A percentile compares a stretch with the other conserved stretches of the same genome.
These are phyloP conservation scores for Pentamera pediparva DNA, from an alignment of 53 echinoderm and acorn worm species.

Conservation along the genomic window DNA sequence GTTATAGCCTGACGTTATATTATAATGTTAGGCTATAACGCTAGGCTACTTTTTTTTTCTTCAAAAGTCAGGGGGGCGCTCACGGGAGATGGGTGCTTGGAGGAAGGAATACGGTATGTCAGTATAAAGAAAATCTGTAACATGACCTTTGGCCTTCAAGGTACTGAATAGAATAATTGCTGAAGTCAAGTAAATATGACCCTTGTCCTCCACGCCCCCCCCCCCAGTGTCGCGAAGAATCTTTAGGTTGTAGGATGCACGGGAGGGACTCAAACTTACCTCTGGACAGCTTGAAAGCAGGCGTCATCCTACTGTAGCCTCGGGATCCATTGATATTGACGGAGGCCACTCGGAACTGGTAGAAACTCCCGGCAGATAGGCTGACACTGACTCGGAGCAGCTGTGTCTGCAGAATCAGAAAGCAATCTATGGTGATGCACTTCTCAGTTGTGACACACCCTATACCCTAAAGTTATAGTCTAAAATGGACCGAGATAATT, in stretches of 20 bases:
- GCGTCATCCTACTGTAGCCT: conserved; percentile 55
- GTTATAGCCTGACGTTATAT: too few species aligned
- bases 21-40: too few species aligned
- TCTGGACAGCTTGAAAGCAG: conserved; percentile 55
- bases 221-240: too few species aligned
- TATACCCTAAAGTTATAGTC: too few species aligned
- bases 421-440: too few species aligned
- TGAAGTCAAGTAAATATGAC: neutral
- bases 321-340: conserved; percentile 73
- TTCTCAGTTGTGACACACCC: too few species aligned
- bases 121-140: neutral
- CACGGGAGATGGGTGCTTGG: too few species aligned
- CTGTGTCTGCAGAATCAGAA: neutral
- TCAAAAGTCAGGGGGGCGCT: too few species aligned
- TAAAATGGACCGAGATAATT: too few species aligned
- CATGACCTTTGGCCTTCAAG: neutral
- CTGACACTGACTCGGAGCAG: neutral
- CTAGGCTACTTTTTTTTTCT: too few species aligned
- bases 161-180: neutral
- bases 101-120: too few species aligned
- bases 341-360: conserved; percentile 63
- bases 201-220: neutral
- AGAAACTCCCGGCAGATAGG: conserved; percentile 51
- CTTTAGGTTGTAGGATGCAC: neutral
- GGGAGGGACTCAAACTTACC: conserved; percentile 36